Base-by-base conservation (phyloP, 2,888 invertebrate genomes). In the Nephrotoma flavescens region DNA sequence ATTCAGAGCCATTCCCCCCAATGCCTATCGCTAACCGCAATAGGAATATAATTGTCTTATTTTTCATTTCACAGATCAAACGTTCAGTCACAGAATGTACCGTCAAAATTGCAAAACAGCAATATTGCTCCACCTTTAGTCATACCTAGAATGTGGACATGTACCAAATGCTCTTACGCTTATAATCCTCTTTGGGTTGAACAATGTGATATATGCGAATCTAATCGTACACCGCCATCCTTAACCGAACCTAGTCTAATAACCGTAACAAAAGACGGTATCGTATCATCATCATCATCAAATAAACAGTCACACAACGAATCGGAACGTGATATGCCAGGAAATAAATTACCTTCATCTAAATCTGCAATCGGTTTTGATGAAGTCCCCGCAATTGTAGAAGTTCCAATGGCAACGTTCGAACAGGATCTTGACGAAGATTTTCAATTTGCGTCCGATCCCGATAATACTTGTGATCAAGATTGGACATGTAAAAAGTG, bases 401-500 rank as follows among this genome's bases (percentile, higher is more conserved):
- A 89, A 87, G 94, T 94, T 87, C 94, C 95, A 9, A 94, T 95
- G 87, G 95, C 95, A 0, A 94, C 94, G 0, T 90, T 95, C 87
- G 95, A 95, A 90, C 94, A 94, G 89, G 95, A 94, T 87, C 90
- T 95, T 87, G 95, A 95, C 86, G 96, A 96, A 88, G 95, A 95
- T 89, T 92, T 95, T 88, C 92, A 94, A 88, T 93, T 94, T 89
- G 92, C 94, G 88, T 93, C 94, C 89, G 94, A 94, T 94, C 90
- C 42, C 86, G 12, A 42, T 86, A 41, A 86, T 87, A 71, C n/a
- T 31, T 90, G 11, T 88, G 89, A 11, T 89, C 92, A 92, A 88
- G 92, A 94, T 87, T 98, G 98, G 98, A 94, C 96, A 12, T 98
- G 98, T 91, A 94, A 94, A 88, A 96, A 97, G 89, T 98, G 98